Percentiles rank a stretch among this genome's conserved stretches.
phyloP scores from a whole-genome alignment of 1,140 invertebrate species.

The Lordiphosa clarofinis region DNA sequence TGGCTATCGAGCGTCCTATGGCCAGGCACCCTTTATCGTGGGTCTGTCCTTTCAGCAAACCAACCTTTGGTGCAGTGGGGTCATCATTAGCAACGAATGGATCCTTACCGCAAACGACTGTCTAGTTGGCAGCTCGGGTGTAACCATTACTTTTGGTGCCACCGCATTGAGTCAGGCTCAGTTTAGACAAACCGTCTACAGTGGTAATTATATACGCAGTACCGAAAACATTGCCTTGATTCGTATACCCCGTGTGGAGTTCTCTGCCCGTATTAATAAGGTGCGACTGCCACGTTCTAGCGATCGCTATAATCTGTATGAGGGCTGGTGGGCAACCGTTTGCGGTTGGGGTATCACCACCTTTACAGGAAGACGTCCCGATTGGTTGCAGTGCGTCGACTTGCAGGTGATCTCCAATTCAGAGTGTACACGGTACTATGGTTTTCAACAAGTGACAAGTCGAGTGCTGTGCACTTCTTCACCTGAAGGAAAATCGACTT shows the following conservation, averaged over 20 bases:
- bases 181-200: constrained; percentile 19
- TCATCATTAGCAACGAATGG: constrained; percentile 50
- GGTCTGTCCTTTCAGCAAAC: constrained; percentile 55
- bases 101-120: constrained; percentile 40
- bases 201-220: constrained; percentile 20
- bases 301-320: constrained; percentile 27
- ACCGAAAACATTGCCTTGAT: constrained; percentile 41
- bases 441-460: neutral
- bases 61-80: constrained; percentile 45
- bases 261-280: constrained; percentile 16
- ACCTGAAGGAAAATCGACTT: constrained; percentile 33
- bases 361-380: neutral
- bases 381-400: constrained; percentile 51
- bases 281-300: constrained; percentile 20
- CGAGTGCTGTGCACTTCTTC: constrained; percentile 41
- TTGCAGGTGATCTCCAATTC: constrained; percentile 40
- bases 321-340: constrained; percentile 10
- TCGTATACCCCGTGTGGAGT: constrained; percentile 29
- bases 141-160: constrained; percentile 67
- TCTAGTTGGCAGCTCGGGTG: constrained; percentile 14
- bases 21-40: constrained; percentile 80
- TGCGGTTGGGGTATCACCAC: constrained; percentile 54
- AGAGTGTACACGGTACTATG: constrained; percentile 25
- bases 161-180: constrained; percentile 16
- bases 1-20: constrained; percentile 21